Evolutionary conservation across 2,113 vertebrate genomes (phyloP).

Genomic region (Amphiprion ocellaris): DNA sequence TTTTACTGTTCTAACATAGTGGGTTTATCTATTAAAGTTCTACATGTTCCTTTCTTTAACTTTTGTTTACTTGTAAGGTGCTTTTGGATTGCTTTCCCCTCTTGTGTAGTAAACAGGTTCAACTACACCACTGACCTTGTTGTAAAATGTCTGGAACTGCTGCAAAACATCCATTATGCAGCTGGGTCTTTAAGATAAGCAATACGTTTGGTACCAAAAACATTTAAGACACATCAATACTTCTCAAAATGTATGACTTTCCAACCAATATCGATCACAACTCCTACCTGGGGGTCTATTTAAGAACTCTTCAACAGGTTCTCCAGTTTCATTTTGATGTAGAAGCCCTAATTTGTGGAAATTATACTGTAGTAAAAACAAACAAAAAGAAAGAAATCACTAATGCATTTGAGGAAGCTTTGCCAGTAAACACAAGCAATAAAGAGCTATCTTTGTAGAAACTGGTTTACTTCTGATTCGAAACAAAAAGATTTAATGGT

Average conservation of each 20-base stretch:
- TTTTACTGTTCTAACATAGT: no score
- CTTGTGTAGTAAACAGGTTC: neutral
- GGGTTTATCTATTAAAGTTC: no score
- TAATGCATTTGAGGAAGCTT: neutral
- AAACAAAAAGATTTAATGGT: no score
- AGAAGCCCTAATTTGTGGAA: no score
- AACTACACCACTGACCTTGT: slow-evolving; percentile 1
- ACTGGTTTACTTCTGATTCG: no score
- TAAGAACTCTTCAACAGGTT: neutral
- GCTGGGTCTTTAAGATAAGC: slow-evolving; percentile 17
- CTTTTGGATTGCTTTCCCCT: slow-evolving; percentile 1
- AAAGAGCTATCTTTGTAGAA: neutral
- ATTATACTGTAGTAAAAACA: neutral
- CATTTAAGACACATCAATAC: slow-evolving; percentile 8
- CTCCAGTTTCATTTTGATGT: neutral
- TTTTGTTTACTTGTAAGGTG: neutral
- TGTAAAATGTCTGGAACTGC: slow-evolving; percentile 23
- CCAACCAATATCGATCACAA: neutral
- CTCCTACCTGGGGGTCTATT: neutral
- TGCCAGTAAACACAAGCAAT: neutral
- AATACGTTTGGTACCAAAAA: slow-evolving; percentile 19
- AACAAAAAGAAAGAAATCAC: neutral
- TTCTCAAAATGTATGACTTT: slow-evolving; percentile 15
- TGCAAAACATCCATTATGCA: slow-evolving; percentile 37
- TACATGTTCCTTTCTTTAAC: neutral